A percentile compares a stretch with the other conserved stretches of the same genome.
Conservation (phyloP, 2,888 invertebrate genomes). For the Bombylius discolor region DNA sequence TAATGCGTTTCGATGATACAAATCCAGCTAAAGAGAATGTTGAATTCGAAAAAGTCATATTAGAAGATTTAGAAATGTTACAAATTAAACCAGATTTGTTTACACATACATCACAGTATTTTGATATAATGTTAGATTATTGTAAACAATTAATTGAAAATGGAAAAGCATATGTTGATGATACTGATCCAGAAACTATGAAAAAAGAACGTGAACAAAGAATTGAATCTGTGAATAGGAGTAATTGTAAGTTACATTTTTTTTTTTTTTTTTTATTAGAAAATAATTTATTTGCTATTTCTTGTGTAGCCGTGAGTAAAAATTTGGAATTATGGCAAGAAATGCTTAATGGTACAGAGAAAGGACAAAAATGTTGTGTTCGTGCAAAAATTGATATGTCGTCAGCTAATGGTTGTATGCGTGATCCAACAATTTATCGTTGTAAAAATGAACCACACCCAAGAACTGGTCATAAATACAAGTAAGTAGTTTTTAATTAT, state of each 20-base stretch:
- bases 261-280: too few relatives aligned
- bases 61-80: slow-evolving; percentile 83
- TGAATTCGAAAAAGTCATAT: slow-evolving; percentile 93
- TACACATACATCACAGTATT: slow-evolving; percentile 94
- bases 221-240: slow-evolving; percentile 69
- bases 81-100: slow-evolving; percentile 86
- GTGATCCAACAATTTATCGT: slow-evolving; percentile 97
- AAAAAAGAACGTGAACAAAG: slow-evolving; percentile 86
- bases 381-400: slow-evolving; percentile 96
- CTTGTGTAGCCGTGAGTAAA: slow-evolving; percentile 55
- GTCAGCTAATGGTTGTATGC: slow-evolving; percentile 88
- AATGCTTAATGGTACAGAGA: slow-evolving; percentile 73
- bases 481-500: slow-evolving; percentile 43
- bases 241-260: slow-evolving; percentile 52
- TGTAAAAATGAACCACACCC: slow-evolving; percentile 95
- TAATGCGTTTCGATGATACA: slow-evolving; percentile 99
- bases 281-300: not conserved
- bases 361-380: slow-evolving; percentile 83
- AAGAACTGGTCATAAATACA: slow-evolving; percentile 85
- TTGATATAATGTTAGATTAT: slow-evolving; percentile 76
- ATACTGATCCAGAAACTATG: slow-evolving; percentile 91
- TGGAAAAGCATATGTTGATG: slow-evolving; percentile 91
- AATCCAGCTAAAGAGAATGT: slow-evolving; percentile 98
- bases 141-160: slow-evolving; percentile 79
- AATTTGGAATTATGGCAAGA: slow-evolving; percentile 87